Base-by-base conservation (phyloP, 1,140 invertebrate species). In the Matsumurasca onukii region DNA sequence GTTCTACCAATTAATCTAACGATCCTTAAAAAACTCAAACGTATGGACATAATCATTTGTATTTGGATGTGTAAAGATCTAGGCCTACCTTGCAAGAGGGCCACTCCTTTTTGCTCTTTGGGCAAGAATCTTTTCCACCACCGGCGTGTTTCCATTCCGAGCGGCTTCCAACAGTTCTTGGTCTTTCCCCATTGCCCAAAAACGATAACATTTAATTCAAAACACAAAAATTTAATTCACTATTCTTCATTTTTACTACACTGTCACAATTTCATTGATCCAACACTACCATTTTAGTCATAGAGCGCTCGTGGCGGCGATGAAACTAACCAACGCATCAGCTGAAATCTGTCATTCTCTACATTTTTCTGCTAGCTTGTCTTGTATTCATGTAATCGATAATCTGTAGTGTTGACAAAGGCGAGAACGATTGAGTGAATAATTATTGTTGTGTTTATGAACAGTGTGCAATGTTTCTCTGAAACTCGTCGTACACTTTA, bases 121-220 rank as follows among this genome's bases (percentile, higher is more conserved):
- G 75, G 85, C 88, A 72, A 98, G 83, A 77, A 97, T 92, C 84
- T 96, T 96, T 80, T 97, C 94, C 59, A 97, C 93, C 73, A 91
- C 87, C 69, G 86, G 83, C 74, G 90, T 86, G 82, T 97, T 94
- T 78, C 95, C 96, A 82, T 89, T 94, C 76, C 95, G 88, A 72
- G 94, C 94, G 75, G 94, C 96, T 78, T 98, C 94, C 79, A 98
- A 86, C 81, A 98, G 86, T 83, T 98, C 95, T 81, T 96, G 92
- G 81, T 97, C 95, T 83, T 95, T 96, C 78, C 94, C 95, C 94
- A 98, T 94, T 81, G 82, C 82, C 83, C 29, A 68, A 20, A 63
- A 31, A 15, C 55, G 34, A 59, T 59, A 59, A 27, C 71, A 74
- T 67, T 63, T 69, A 27, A 55, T 55, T 59, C 27, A 49, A 45